Conservation (phyloP, 2,888 invertebrate genomes). For the Ommatoiulus sabulosus region DNA sequence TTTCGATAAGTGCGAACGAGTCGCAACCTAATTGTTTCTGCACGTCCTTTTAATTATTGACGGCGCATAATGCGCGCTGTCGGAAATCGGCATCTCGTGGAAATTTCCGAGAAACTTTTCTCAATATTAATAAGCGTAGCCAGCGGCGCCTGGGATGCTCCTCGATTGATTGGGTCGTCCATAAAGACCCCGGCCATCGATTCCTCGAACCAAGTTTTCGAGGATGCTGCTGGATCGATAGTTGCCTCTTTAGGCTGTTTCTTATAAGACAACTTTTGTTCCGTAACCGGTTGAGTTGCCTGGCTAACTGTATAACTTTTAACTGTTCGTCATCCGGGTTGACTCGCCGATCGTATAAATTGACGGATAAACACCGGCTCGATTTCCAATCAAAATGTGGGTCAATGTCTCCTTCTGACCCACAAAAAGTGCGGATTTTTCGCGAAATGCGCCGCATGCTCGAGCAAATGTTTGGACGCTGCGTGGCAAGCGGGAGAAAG, state of each 20-base stretch:
- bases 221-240: neutral
- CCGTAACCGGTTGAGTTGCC: neutral
- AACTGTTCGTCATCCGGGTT: neutral
- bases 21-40: slow-evolving; percentile 28
- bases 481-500: neutral
- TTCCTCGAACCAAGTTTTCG: neutral
- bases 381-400: neutral
- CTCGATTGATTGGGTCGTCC: neutral
- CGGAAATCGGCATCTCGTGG: neutral
- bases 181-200: neutral
- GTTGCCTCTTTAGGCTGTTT: neutral
- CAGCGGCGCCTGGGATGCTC: neutral
- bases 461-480: neutral
- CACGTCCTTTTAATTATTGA: slow-evolving; percentile 17
- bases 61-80: slow-evolving; percentile 10
- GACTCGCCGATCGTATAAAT: neutral
- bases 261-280: neutral
- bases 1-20: slow-evolving; percentile 28
- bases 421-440: neutral
- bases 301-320: neutral
- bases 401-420: neutral
- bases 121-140: neutral
- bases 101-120: slow-evolving; percentile 26
- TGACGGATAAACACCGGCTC: neutral
- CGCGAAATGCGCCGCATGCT: neutral